phyloP scores from a whole-genome alignment of 2,113 vertebrate species.

The Furnarius figulus region DNA sequence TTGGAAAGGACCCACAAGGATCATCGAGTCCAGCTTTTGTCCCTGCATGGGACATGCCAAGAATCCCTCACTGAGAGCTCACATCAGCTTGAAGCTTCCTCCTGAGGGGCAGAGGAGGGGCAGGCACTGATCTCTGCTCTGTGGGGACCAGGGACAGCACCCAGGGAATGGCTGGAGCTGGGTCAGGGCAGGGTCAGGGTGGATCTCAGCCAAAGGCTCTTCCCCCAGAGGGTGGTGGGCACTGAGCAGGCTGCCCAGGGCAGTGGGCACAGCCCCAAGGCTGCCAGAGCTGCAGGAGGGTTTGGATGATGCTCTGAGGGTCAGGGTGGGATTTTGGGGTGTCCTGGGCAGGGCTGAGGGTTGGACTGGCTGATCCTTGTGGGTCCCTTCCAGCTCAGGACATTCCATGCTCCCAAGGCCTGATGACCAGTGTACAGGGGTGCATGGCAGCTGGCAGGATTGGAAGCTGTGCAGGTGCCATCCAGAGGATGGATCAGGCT shows the following conservation, averaged over 20 bases:
- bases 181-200: rapidly evolving
- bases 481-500: not conserved
- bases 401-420: not conserved
- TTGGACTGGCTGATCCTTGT: not conserved
- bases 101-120: too few relatives aligned
- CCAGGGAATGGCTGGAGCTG: not conserved
- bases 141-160: not conserved
- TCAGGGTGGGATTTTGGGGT: not conserved
- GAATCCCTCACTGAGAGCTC: not conserved
- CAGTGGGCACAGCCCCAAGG: not conserved
- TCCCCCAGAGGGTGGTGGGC: not conserved
- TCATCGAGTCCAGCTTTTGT: too few relatives aligned
- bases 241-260: not conserved
- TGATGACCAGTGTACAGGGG: rapidly evolving
- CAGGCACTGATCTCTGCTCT: not conserved
- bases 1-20: not conserved
- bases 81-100: too few relatives aligned
- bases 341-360: not conserved
- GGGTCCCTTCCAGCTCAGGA: not conserved
- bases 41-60: not conserved
- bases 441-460: rapidly evolving
- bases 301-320: rapidly evolving
- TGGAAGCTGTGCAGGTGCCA: not conserved
- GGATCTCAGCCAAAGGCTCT: rapidly evolving
- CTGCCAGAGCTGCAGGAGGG: not conserved